phyloP scores from a whole-genome alignment of 64 coral and sea anemone species.

The Stichodactyla mertensii region DNA sequence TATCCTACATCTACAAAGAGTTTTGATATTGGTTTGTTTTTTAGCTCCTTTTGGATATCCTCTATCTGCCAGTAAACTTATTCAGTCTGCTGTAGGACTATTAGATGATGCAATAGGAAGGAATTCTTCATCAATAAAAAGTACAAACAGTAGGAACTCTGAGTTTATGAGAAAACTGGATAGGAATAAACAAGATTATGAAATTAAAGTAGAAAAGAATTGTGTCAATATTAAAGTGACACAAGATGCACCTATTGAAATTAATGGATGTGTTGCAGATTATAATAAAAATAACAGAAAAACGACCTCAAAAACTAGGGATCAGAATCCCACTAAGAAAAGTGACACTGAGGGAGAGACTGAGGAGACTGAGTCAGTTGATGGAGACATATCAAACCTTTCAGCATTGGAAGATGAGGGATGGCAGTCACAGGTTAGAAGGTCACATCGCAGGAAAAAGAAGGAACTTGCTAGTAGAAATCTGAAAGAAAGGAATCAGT shows the following conservation, averaged over 20 bases:
- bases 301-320: not conserved
- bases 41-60: constrained; percentile 82
- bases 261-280: not conserved
- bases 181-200: not conserved
- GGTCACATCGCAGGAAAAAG: constrained; percentile 64
- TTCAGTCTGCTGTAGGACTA: constrained; percentile 71
- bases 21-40: not conserved
- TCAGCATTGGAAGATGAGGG: constrained; percentile 62
- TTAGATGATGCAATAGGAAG: not conserved
- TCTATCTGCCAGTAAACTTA: constrained; percentile 58
- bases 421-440: constrained; percentile 76
- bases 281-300: not conserved
- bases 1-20: too few species aligned
- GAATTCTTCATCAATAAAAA: too few species aligned
- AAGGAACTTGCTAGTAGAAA: constrained; percentile 45
- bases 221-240: not conserved
- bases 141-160: not conserved
- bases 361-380: constrained; percentile 18
- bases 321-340: not conserved
- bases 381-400: constrained; percentile 57
- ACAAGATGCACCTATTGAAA: not conserved
- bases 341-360: not conserved
- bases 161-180: not conserved
- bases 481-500: constrained; percentile 27
- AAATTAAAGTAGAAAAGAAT: not conserved